Evolutionary conservation across 2,888 invertebrate species (phyloP).

Genomic region (Alsophila aescularia): DNA sequence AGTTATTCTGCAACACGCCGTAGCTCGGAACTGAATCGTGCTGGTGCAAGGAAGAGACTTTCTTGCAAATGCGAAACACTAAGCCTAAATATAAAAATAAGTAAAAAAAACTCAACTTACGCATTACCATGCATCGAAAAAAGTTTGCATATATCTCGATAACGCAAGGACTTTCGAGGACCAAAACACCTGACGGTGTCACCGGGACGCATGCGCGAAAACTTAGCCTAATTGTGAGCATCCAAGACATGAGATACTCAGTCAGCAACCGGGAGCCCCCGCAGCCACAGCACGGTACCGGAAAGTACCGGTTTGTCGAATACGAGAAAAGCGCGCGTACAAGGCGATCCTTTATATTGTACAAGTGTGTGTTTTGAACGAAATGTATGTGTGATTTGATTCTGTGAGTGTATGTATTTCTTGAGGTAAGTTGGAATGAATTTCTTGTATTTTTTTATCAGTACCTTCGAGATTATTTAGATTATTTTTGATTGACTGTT

Average conservation of each 20-base stretch:
- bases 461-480: too few relatives aligned
- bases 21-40: too few relatives aligned
- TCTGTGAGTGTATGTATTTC: conserved; percentile 22
- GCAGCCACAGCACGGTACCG: conserved; percentile 15
- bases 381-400: conserved; percentile 21
- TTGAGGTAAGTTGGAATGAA: conserved; percentile 27
- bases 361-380: conserved; percentile 27
- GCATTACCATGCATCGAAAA: background rate
- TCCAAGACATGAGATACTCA: conserved; percentile 46
- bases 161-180: conserved; percentile 54
- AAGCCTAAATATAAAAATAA: background rate
- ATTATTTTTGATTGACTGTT: too few relatives aligned
- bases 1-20: too few relatives aligned
- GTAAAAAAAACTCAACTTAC: too few relatives aligned
- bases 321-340: conserved; percentile 27
- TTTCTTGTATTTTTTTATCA: background rate
- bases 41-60: too few relatives aligned
- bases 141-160: conserved; percentile 13
- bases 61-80: background rate
- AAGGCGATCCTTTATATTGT: conserved; percentile 17
- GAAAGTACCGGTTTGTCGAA: conserved; percentile 1
- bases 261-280: conserved; percentile 52
- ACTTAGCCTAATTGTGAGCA: conserved; percentile 58
- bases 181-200: conserved; percentile 51
- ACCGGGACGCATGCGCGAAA: conserved; percentile 62